These are phyloP conservation scores for Acleris laterana DNA, from an alignment of 2,888 invertebrate genomes.

Conservation along the genomic window DNA sequence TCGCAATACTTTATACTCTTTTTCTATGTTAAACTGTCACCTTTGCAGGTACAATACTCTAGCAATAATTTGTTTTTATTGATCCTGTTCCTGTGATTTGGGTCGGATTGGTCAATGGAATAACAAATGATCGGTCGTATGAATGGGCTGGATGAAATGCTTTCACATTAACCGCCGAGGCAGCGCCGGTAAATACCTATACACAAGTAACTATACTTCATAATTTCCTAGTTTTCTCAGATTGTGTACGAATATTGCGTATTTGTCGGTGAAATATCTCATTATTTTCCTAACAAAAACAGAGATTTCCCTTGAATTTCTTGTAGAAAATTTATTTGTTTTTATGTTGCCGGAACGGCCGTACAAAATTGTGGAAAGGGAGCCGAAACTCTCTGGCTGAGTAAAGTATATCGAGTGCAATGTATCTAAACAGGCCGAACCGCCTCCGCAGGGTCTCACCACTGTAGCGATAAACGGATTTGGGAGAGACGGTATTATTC, in stretches of 20 bases:
- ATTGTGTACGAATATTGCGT: neutral
- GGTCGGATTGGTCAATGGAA: conserved; percentile 10
- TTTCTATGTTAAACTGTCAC: conserved; percentile 15
- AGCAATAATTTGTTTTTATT: conserved; percentile 24
- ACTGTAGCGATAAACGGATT: conserved; percentile 76
- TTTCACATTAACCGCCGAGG: conserved; percentile 21
- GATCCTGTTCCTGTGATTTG: conserved; percentile 18
- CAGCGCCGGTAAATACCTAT: neutral
- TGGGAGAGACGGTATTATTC: conserved; percentile 68
- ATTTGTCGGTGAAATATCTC: conserved; percentile 7
- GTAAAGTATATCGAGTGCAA: conserved; percentile 64
- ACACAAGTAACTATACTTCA: neutral
- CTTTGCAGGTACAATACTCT: conserved; percentile 8
- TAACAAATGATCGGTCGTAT: conserved; percentile 21
- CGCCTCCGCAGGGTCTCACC: conserved; percentile 61
- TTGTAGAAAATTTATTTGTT: conserved; percentile 49
- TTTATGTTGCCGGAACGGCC: conserved; percentile 49
- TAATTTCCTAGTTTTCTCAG: neutral
- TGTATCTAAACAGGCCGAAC: conserved; percentile 63
- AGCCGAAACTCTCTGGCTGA: conserved; percentile 55
- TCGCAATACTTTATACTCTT: conserved; percentile 25
- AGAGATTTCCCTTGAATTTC: conserved; percentile 44
- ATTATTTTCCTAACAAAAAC: conserved; percentile 19
- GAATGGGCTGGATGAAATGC: conserved; percentile 12
- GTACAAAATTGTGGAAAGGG: conserved; percentile 51